Evolutionary conservation across 92 coral and sea anemone genomes (phyloP).

Genomic region (Epizoanthus scotinus): DNA sequence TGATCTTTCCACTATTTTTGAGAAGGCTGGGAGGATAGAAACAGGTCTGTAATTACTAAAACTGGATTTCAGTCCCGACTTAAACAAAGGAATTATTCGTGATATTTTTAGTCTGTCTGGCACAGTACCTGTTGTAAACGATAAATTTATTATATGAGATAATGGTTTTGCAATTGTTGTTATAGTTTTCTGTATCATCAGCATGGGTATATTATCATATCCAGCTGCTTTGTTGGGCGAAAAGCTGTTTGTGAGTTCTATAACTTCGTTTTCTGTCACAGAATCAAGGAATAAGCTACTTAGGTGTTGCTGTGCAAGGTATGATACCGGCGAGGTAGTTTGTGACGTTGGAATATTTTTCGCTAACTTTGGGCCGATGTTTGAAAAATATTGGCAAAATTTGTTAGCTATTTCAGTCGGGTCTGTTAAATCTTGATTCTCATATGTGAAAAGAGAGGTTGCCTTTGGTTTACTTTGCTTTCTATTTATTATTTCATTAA

Average conservation of each 20-base stretch:
- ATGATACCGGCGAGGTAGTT: too few relatives aligned
- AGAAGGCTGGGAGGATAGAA: constrained; percentile 8
- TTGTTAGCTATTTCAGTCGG: constrained; percentile 3
- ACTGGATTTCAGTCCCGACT: not conserved
- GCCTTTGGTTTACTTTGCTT: too few relatives aligned
- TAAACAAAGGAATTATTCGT: constrained; percentile 16
- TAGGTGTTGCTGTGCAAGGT: too few relatives aligned
- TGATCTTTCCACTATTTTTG: not conserved
- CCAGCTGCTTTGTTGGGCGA: constrained; percentile 1
- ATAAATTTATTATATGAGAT: not conserved
- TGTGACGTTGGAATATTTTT: not conserved
- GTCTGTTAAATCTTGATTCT: not conserved
- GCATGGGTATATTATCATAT: constrained; percentile 30
- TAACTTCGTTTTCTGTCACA: too few relatives aligned
- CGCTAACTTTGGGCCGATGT: not conserved
- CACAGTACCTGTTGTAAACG: not conserved
- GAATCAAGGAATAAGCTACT: too few relatives aligned
- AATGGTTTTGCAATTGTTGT: not conserved
- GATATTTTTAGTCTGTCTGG: constrained; percentile 21
- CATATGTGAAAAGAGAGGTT: too few relatives aligned
- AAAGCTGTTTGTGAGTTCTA: too few relatives aligned
- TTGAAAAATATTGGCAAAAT: constrained; percentile 1
- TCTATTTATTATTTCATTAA: too few relatives aligned
- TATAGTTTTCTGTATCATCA: constrained; percentile 17
- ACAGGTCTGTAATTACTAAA: constrained; percentile 1